Evolutionary conservation across 1,140 invertebrate species (phyloP), one percentile per base, ranked within the genome.

Genomic region (Lucilia sericata): DNA sequence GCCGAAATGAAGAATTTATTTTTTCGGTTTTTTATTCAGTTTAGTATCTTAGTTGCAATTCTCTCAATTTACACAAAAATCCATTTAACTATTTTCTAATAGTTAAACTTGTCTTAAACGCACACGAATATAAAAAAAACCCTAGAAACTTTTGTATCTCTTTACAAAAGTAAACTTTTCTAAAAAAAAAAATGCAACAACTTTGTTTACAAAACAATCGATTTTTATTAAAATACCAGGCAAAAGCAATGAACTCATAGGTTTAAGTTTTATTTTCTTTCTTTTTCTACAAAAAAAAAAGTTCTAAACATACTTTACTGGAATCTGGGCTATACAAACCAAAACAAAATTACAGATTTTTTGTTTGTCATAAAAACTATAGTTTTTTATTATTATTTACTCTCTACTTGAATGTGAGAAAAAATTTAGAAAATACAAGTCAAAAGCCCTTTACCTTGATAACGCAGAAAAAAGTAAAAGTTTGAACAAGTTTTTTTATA

Each of bases 361-460:
- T 60, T 60, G 14, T 60, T 60, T 60, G 42, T 42, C 42, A 42
- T 42, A 42, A 42, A 42, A 42, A 70, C 65, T 70, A 21, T 70
- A 42, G 42, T 42, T 70, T 21, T 70, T 70, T 70, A 9, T 30
- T 60, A 60, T 21, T 70, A 70, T 25, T 70, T 25, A 19, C 65
- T 70, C 65, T 25, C 0, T 19, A n/a, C 65, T 70, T 70, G 65
- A 70, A 70, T 21, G 10, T 25, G 19, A 70, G 21, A 17, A 60
- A n/a, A 60, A 1, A n/a, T n/a, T 60, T 17, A 60, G n/a, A 60
- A 14, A n/a, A 60, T 7, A 25, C 65, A 70, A 70, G 21, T 70
- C 19, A 70, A 70, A 70, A 70, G 65, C 65, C 65, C 65, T 70
- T 70, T 70, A 70, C 65, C 65, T 70, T 70, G 65, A 70, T 70